Evolutionary conservation across 2,113 vertebrate species (phyloP).

Genomic region (Promerops cafer): DNA sequence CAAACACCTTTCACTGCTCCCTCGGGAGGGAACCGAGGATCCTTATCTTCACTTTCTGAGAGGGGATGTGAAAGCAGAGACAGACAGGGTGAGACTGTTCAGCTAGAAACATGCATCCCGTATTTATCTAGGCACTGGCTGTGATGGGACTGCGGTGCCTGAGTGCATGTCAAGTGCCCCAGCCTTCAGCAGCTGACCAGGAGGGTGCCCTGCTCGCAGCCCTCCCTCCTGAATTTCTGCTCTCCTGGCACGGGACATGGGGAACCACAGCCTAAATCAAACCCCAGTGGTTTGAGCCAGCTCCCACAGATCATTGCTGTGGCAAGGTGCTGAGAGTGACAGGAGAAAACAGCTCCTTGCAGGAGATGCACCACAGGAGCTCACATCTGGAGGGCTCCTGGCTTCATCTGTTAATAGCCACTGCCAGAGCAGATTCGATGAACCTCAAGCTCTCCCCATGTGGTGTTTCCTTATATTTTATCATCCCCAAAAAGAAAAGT

Average conservation of each 20-base stretch:
- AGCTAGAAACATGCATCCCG: neutral
- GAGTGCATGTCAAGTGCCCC: neutral
- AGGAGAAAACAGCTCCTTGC: neutral
- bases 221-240: neutral
- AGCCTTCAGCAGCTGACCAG: neutral
- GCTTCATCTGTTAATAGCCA: neutral
- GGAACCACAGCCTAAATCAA: neutral
- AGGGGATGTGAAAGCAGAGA: neutral
- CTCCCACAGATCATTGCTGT: neutral
- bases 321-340: neutral
- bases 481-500: neutral
- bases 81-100: neutral
- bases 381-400: neutral
- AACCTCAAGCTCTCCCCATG: neutral
- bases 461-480: neutral
- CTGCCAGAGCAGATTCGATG: neutral
- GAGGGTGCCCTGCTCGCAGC: neutral
- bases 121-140: neutral
- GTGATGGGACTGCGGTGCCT: neutral
- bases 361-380: neutral
- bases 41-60: neutral
- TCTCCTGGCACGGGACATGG: accelerated
- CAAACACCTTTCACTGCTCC: neutral
- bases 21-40: neutral
- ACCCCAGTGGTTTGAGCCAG: neutral